Evolutionary conservation across 2,888 invertebrate species (phyloP).

Genomic region (Drosophila recens): DNA sequence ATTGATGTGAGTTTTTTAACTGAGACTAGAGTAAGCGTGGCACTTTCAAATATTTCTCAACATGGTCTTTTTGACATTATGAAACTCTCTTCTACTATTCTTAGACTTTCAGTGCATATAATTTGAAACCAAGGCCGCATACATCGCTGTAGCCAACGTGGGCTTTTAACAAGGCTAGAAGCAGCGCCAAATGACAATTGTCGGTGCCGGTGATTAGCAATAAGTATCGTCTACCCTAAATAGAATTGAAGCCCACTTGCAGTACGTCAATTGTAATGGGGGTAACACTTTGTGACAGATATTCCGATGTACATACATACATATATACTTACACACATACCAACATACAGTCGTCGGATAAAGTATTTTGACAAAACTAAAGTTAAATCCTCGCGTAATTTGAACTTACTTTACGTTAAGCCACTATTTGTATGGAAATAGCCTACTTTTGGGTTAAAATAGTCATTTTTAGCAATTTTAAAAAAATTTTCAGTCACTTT

Average conservation of each 20-base stretch:
- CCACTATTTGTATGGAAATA: too few species aligned
- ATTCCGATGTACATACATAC: neutral
- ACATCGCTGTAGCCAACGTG: constrained; percentile 7
- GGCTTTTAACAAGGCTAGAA: constrained; percentile 41
- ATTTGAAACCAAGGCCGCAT: constrained; percentile 33
- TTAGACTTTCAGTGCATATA: constrained; percentile 1
- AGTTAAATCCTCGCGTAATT: too few species aligned
- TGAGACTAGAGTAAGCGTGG: too few species aligned
- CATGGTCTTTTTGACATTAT: too few species aligned
- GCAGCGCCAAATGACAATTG: constrained; percentile 41
- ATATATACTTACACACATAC: neutral
- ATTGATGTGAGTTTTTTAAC: too few species aligned
- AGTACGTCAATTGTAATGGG: constrained; percentile 43
- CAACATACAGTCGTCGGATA: too few species aligned
- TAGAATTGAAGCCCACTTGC: constrained; percentile 53
- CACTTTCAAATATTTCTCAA: too few species aligned
- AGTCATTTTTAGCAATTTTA: too few species aligned
- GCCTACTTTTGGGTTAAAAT: too few species aligned
- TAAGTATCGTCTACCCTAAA: constrained; percentile 57
- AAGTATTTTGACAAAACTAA: too few species aligned
- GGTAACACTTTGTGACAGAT: constrained; percentile 39
- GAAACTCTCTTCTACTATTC: neutral
- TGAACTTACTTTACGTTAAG: too few species aligned
- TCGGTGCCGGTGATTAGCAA: constrained; percentile 44
- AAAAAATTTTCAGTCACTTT: too few species aligned